These are phyloP conservation scores for Tribolium madens DNA, from an alignment of 1,140 invertebrate genomes.

Conservation along the genomic window DNA sequence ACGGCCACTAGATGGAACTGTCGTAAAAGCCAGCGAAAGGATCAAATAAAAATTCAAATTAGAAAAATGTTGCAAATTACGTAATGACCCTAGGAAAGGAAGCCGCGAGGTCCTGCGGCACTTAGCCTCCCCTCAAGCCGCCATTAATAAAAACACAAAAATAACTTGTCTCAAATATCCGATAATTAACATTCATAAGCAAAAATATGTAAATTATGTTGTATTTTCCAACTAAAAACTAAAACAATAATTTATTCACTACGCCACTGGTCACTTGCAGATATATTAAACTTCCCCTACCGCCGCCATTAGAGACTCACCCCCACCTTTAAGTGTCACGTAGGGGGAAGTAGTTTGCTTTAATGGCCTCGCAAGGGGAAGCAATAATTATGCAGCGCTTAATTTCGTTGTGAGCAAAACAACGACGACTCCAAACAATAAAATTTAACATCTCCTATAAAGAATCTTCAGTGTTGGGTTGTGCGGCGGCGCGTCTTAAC, in stretches of 20 bases:
- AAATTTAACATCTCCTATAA: conserved; percentile 13
- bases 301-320: neutral
- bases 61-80: neutral
- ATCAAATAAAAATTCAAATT: neutral
- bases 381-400: neutral
- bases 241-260: no score
- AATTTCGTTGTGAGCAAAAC: neutral
- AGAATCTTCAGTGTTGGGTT: neutral
- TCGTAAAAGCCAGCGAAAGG: conserved; percentile 14
- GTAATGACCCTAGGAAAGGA: no score
- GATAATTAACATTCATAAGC: no score
- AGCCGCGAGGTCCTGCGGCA: no score
- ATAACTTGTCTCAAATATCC: no score
- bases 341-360: no score
- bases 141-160: no score
- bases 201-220: no score
- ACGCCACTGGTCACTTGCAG: no score
- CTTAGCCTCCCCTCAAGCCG: no score
- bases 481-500: conserved; percentile 4
- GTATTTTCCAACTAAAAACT: no score
- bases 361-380: neutral
- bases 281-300: neutral
- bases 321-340: no score
- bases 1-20: conserved; percentile 17
- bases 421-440: neutral